A percentile compares a stretch with the other conserved stretches of the same genome.
phyloP scores from a whole-genome alignment of 2,888 invertebrate species.

The Lasioglossum figueresi region DNA sequence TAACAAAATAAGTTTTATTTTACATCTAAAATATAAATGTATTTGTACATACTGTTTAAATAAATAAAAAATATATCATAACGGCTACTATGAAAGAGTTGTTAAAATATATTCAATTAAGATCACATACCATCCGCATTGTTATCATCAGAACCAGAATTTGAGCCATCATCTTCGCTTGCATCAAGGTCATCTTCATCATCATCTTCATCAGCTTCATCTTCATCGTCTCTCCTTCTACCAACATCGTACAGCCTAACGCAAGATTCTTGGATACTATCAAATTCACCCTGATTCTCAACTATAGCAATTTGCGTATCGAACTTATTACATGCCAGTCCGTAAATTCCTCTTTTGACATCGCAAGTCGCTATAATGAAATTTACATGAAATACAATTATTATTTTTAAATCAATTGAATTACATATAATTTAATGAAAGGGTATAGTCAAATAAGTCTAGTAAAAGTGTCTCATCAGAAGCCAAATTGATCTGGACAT shows the following conservation, averaged over 20 bases:
- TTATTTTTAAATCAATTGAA: not conserved
- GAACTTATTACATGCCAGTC: constrained; percentile 91
- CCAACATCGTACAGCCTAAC: constrained; percentile 97
- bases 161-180: constrained; percentile 86
- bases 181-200: constrained; percentile 87
- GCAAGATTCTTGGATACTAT: constrained; percentile 94
- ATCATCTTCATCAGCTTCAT: constrained; percentile 91
- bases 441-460: not conserved
- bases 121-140: constrained; percentile 69
- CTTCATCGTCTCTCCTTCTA: constrained; percentile 93
- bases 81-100: not conserved
- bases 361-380: constrained; percentile 92
- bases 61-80: not conserved
- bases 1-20: constrained; percentile 14
- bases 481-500: not conserved
- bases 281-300: constrained; percentile 94
- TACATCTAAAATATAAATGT: constrained; percentile 2
- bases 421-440: not conserved
- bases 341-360: constrained; percentile 95
- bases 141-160: constrained; percentile 83
- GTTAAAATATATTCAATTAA: constrained; percentile 9
- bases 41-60: not conserved
- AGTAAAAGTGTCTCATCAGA: not conserved
- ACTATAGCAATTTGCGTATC: constrained; percentile 96
- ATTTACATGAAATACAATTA: constrained; percentile 4